phyloP scores from a whole-genome alignment of 2,888 invertebrate species.

The Helicoverpa assulta region DNA sequence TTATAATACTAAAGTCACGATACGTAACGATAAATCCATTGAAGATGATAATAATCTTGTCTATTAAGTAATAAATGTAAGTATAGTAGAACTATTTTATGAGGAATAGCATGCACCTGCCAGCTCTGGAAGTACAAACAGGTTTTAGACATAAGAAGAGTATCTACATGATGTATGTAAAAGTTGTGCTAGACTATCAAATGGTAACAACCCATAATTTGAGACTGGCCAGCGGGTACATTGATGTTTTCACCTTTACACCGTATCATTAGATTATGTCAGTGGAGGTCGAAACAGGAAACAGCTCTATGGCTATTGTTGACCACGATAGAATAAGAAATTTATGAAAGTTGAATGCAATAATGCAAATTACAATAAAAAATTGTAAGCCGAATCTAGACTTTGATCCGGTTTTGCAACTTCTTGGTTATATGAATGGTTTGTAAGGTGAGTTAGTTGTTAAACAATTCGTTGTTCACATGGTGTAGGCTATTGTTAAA shows the following conservation, averaged over 20 bases:
- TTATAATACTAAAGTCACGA: no score
- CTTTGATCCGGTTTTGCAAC: slow-evolving; percentile 1
- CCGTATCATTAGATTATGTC: slow-evolving; percentile 57
- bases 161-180: not conserved
- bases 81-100: no score
- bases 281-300: slow-evolving; percentile 50
- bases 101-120: not conserved
- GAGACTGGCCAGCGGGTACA: slow-evolving; percentile 17
- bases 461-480: no score
- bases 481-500: no score
- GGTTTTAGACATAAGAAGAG: slow-evolving; percentile 6
- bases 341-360: slow-evolving; percentile 54
- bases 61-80: no score
- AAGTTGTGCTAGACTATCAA: slow-evolving; percentile 13
- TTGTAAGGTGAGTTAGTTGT: not conserved
- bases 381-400: slow-evolving; percentile 28
- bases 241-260: slow-evolving; percentile 50
- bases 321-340: slow-evolving; percentile 33
- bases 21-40: no score
- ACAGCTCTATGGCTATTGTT: slow-evolving; percentile 46
- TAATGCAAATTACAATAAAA: slow-evolving; percentile 40
- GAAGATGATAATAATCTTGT: no score
- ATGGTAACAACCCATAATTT: slow-evolving; percentile 47
- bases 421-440: not conserved
- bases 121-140: slow-evolving; percentile 10